Evolutionary conservation across 1,140 invertebrate genomes (phyloP).

Genomic region (Papilio aristodemus): DNA sequence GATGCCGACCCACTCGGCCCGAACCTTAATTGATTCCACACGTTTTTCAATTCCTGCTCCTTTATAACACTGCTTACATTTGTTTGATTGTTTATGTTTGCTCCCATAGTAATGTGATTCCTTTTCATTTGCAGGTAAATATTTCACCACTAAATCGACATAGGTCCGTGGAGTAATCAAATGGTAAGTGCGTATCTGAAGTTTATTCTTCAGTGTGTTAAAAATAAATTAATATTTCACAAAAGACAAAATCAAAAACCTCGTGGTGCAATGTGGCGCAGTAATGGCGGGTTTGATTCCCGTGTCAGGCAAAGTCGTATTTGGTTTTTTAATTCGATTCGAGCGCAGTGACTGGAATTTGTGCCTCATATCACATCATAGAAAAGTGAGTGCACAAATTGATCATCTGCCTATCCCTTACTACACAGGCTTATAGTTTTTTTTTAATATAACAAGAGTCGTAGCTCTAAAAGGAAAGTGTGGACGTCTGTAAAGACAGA

Average conservation of each 20-base stretch:
- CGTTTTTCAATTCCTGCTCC: conserved; percentile 60
- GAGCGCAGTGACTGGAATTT: too few relatives aligned
- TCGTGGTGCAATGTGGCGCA: too few relatives aligned
- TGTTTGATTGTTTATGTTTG: conserved; percentile 48
- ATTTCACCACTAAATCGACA: conserved; percentile 49
- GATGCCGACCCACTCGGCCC: conserved; percentile 43
- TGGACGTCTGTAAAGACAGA: conserved; percentile 54
- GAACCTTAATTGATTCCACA: conserved; percentile 66
- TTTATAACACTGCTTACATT: conserved; percentile 55
- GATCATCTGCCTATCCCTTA: background rate
- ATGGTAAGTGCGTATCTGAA: conserved; percentile 47
- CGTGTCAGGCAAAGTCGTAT: conserved; percentile 27
- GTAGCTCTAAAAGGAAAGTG: conserved; percentile 59
- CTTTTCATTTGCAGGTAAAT: conserved; percentile 67
- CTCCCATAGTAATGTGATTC: conserved; percentile 50
- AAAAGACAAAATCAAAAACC: too few relatives aligned
- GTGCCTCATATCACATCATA: too few relatives aligned
- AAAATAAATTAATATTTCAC: too few relatives aligned
- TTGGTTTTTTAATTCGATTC: too few relatives aligned
- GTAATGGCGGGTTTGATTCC: too few relatives aligned
- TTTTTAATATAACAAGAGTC: conserved; percentile 53
- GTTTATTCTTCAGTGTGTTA: conserved; percentile 32
- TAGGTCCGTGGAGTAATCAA: conserved; percentile 46
- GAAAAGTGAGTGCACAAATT: too few relatives aligned
- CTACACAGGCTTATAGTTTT: background rate